Base-by-base conservation (phyloP, 2,888 invertebrate species). In the Alloplasta piceator region DNA sequence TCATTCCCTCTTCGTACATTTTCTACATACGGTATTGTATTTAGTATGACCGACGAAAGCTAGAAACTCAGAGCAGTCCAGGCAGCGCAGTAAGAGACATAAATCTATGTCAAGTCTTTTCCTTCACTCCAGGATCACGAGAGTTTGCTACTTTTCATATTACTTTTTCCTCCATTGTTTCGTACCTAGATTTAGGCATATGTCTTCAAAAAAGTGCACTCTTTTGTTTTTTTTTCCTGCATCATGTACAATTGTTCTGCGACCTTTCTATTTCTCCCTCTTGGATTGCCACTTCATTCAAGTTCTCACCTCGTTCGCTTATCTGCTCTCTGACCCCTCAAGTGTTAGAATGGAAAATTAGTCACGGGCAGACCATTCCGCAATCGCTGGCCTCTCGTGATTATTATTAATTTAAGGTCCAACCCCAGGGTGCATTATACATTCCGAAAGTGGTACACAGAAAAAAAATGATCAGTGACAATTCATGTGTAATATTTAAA, bases 61-160 rank as follows among this genome's bases (percentile, higher is more conserved):
- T 75, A 78, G 80, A 81, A 68, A 77, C 77, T 82, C 50, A 48
- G 41, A 55, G 41, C 63, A 55, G 66, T 52, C 64, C 38, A 64
- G 70, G 58, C 63, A 64, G 79, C 58, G 58, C 61, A 63, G 70
- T 64, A 66, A 82, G 73, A 78, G 80, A 83, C 86, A 87, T 88
- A 86, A 87, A 87, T 88, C 87, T 87, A 83, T 83, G 85, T 83
- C 84, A 83, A 82, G 76, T 74, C 78, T 64, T 79, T 73, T 60
- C 41, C 73, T 81, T 68, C 78, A 26, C 76, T 78, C 46, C 56
- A 43, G 12, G 26, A 61, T 16, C 70, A 60, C 73, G 61, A 78
- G 38, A 68, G 52, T 63, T 76, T 77, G 60, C 71, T 73, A 76
- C 73, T 68, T 26, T 79, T 74, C 68, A 82, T 63, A 68, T 72